phyloP scores from a whole-genome alignment of 2,113 vertebrate genomes.

The Atractosteus spatula region DNA sequence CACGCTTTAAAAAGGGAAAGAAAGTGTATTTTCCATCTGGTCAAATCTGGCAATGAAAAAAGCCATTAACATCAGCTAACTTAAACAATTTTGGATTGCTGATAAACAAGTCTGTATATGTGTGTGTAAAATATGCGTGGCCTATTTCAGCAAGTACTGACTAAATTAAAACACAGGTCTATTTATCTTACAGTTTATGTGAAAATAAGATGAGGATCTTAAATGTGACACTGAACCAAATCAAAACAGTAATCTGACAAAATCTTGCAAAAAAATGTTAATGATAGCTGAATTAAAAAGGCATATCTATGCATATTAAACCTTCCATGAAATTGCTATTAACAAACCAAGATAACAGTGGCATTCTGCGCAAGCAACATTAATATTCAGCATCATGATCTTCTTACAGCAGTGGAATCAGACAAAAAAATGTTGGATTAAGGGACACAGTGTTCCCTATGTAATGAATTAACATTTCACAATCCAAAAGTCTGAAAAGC shows the following conservation, averaged over 20 bases:
- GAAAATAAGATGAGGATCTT: no score
- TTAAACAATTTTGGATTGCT: conserved; percentile 9
- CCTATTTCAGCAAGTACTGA: conserved; percentile 3
- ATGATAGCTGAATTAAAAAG: conserved; percentile 8
- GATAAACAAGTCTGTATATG: conserved; percentile 15
- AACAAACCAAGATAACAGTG: background rate
- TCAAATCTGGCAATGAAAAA: background rate
- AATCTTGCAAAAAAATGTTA: background rate
- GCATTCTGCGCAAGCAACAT: no score
- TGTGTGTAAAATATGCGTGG: conserved; percentile 2
- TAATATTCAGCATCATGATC: no score
- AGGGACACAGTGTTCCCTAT: no score
- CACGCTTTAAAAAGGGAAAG: background rate
- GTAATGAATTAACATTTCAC: no score
- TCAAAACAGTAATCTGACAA: background rate
- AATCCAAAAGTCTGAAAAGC: no score
- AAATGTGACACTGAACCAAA: no score
- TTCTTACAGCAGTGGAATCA: no score
- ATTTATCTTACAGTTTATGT: no score
- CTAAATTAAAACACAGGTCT: background rate
- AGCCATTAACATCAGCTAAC: conserved; percentile 15
- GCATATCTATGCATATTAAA: background rate
- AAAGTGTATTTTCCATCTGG: conserved; percentile 19
- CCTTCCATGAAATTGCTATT: background rate
- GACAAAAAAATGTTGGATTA: no score